Percentiles rank a stretch among this genome's conserved stretches.
Evolutionary conservation across 2,797 vertebrate species (phyloP).

Genomic region (Sebastes vulpes): DNA sequence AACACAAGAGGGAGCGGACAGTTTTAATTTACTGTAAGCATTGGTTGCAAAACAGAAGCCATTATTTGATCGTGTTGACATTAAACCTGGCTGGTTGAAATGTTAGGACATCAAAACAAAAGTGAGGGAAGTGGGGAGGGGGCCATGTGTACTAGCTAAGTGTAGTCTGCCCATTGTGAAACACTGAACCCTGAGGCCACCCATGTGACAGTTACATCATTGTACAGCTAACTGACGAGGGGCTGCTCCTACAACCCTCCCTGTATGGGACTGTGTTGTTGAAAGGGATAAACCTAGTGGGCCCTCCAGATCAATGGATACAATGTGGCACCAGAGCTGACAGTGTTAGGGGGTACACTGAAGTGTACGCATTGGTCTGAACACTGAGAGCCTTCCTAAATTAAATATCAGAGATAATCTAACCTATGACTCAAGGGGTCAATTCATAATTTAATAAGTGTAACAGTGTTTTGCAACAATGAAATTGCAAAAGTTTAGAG

Average conservation of each 20-base stretch:
- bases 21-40: constrained; percentile 44
- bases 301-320: neutral
- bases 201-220: constrained; percentile 14
- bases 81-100: neutral
- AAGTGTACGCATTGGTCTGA: neutral
- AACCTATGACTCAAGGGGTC: neutral
- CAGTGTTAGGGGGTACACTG: neutral
- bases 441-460: neutral
- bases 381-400: neutral
- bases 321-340: neutral
- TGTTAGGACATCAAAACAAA: neutral
- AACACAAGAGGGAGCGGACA: constrained; percentile 72
- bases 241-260: neutral
- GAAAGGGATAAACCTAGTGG: neutral
- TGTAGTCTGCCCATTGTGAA: constrained; percentile 5
- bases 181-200: constrained; percentile 10
- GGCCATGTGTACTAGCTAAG: neutral
- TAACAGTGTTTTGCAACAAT: neutral
- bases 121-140: neutral
- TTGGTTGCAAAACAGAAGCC: neutral
- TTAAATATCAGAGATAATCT: neutral
- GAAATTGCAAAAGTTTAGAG: neutral
- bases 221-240: neutral
- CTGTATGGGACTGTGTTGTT: neutral
- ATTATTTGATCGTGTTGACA: neutral